Evolutionary conservation across 2,113 vertebrate species (phyloP).

Genomic region (human): DNA sequence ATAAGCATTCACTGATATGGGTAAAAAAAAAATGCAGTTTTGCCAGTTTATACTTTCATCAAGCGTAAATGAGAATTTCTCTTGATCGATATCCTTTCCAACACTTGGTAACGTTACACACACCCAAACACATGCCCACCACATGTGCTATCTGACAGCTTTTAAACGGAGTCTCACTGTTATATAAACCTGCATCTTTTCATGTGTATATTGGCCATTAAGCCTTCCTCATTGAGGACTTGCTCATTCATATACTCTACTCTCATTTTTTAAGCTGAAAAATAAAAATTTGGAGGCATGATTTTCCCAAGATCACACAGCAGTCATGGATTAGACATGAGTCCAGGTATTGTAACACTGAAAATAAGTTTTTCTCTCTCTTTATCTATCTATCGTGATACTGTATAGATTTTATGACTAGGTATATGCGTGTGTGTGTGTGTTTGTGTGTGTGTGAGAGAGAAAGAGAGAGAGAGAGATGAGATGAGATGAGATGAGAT

Average conservation of each 20-base stretch:
- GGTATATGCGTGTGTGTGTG: not conserved
- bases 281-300: not conserved
- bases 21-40: not conserved
- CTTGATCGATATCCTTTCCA: not conserved
- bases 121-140: not conserved
- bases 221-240: not conserved
- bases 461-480: too few relatives aligned
- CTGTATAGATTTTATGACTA: not conserved
- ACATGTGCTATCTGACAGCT: not conserved
- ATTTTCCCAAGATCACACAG: not conserved
- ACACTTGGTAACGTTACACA: not conserved
- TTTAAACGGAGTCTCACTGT: not conserved
- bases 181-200: not conserved
- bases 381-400: not conserved
- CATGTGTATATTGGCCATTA: not conserved
- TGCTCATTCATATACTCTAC: not conserved
- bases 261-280: constrained; percentile 29
- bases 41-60: not conserved
- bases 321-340: not conserved
- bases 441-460: not conserved
- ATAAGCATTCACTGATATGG: not conserved
- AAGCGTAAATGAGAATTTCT: not conserved
- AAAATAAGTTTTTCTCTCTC: not conserved
- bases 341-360: not conserved
- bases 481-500: too few relatives aligned